Evolutionary conservation across 2,113 vertebrate species (phyloP).

Genomic region (Macquaria australasica): DNA sequence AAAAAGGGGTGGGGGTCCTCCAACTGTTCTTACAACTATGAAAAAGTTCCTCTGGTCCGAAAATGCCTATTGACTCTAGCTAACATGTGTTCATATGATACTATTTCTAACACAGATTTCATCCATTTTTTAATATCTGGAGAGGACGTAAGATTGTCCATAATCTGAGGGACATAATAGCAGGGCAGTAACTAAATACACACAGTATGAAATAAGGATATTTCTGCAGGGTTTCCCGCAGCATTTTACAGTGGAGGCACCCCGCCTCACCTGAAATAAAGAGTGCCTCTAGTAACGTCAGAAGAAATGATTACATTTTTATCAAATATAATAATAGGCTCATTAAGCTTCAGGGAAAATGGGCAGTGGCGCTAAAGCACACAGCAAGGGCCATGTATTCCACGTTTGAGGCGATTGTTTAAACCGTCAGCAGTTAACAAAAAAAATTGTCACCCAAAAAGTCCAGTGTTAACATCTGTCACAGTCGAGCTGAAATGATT

Average conservation of each 20-base stretch:
- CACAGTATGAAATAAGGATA: not conserved
- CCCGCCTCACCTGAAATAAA: not conserved
- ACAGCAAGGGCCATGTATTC: slow-evolving; percentile 1
- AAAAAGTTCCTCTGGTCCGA: too few species aligned
- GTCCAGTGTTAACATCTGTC: not conserved
- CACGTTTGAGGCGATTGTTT: not conserved
- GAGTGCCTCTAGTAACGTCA: not conserved
- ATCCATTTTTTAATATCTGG: not conserved
- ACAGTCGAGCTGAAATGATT: not conserved
- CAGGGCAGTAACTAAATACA: not conserved
- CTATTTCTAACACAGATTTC: not conserved
- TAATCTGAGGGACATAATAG: not conserved
- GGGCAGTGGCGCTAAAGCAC: not conserved
- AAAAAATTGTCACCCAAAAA: not conserved
- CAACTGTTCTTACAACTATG: too few species aligned
- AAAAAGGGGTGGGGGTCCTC: too few species aligned
- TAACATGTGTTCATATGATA: not conserved
- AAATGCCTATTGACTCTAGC: not conserved
- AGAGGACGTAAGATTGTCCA: not conserved
- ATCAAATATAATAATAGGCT: slow-evolving; percentile 16
- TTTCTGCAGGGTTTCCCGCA: not conserved
- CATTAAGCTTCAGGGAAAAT: slow-evolving; percentile 11
- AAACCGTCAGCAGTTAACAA: not conserved
- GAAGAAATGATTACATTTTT: not conserved
- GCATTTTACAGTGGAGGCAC: not conserved